Conservation (phyloP, 2,888 invertebrate genomes). For the Protophormia terraenovae region DNA sequence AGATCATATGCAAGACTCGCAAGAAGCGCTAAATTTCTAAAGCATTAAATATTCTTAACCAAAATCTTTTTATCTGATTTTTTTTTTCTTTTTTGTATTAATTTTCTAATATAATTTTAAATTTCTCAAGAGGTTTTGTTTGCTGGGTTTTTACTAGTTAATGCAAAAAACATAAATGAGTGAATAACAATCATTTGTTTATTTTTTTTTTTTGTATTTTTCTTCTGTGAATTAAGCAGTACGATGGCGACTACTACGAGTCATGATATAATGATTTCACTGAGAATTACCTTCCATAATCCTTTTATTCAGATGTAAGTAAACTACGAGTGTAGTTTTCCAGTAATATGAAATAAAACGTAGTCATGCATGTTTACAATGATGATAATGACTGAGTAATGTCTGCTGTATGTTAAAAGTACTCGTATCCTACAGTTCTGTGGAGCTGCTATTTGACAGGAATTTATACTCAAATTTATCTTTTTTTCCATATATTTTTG, state of each 20-base stretch:
- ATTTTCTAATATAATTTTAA: too few relatives aligned
- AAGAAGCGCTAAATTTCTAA: too few relatives aligned
- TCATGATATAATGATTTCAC: conserved; percentile 28
- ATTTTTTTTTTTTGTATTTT: neutral
- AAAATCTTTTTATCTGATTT: too few relatives aligned
- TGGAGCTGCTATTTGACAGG: too few relatives aligned
- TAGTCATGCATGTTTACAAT: conserved; percentile 17
- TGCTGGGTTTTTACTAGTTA: neutral
- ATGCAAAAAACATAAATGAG: neutral
- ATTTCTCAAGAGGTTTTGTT: neutral
- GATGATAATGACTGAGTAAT: conserved; percentile 16
- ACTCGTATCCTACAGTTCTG: too few relatives aligned
- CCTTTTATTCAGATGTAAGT: conserved; percentile 19
- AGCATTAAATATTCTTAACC: too few relatives aligned
- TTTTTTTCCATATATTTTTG: too few relatives aligned
- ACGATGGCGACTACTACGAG: neutral
- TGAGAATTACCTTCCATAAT: conserved; percentile 38
- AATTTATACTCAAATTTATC: too few relatives aligned
- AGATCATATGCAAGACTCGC: too few relatives aligned
- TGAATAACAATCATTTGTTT: neutral
- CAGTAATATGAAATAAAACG: conserved; percentile 27
- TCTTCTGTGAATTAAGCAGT: neutral
- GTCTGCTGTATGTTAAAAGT: neutral
- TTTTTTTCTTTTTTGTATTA: too few relatives aligned
- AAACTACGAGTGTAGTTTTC: neutral